These are phyloP conservation scores for Drosophila kanekoi DNA, from an alignment of 2,888 invertebrate species.

Conservation along the genomic window DNA sequence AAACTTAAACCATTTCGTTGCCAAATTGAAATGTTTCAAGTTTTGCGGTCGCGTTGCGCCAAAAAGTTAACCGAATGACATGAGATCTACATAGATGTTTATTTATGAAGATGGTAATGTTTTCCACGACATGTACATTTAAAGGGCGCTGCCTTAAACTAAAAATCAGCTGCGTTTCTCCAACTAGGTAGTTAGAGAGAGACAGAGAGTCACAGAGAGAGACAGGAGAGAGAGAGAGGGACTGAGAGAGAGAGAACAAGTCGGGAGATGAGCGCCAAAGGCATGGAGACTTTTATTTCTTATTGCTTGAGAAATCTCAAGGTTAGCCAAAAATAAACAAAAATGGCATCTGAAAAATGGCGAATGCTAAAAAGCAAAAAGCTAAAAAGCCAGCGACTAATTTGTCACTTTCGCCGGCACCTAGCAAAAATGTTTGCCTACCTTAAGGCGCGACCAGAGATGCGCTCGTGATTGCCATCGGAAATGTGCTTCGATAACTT, in stretches of 20 bases:
- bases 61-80: conserved; percentile 34
- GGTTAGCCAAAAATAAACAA: conserved; percentile 38
- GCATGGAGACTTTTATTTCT: conserved; percentile 41
- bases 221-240: not conserved
- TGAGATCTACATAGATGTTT: conserved; percentile 29
- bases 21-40: conserved; percentile 49
- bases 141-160: conserved; percentile 24
- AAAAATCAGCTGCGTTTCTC: conserved; percentile 11
- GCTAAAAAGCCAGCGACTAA: conserved; percentile 39
- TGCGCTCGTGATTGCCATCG: conserved; percentile 17
- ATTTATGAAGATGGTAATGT: conserved; percentile 17
- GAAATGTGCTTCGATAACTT: not conserved
- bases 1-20: conserved; percentile 24
- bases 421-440: conserved; percentile 28
- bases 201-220: not conserved
- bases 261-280: not conserved
- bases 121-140: conserved; percentile 29
- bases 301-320: conserved; percentile 48
- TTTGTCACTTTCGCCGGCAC: conserved; percentile 51
- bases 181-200: conserved; percentile 5
- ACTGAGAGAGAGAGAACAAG: not conserved
- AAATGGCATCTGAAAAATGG: conserved; percentile 30
- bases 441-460: conserved; percentile 33
- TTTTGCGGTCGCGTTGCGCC: conserved; percentile 39
- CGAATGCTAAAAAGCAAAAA: conserved; percentile 34